Percentiles rank a stretch among this genome's conserved stretches.
These are phyloP conservation scores for Montipora cactus DNA, from an alignment of 64 coral and sea anemone genomes.

Conservation along the genomic window DNA sequence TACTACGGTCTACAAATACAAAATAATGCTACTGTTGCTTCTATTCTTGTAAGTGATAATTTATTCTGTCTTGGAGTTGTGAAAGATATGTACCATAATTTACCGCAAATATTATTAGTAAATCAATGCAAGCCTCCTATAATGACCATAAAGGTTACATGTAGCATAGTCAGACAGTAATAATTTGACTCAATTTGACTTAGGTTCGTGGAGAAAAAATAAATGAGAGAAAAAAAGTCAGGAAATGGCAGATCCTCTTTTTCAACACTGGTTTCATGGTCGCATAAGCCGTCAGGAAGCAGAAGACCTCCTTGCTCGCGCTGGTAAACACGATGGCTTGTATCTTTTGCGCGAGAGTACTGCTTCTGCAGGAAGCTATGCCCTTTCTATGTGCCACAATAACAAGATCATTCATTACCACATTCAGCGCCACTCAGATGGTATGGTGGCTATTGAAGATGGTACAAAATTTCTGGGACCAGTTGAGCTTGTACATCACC, in stretches of 20 bases:
- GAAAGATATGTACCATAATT: no score
- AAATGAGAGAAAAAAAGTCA: background rate
- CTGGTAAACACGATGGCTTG: slow-evolving; percentile 77
- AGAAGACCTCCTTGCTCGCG: slow-evolving; percentile 73
- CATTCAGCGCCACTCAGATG: slow-evolving; percentile 83
- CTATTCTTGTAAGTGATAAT: no score
- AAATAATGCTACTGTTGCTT: no score
- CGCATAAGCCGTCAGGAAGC: slow-evolving; percentile 87
- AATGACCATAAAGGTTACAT: no score
- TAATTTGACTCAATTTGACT: background rate
- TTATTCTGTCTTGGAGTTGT: no score
- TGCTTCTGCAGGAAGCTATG: slow-evolving; percentile 84
- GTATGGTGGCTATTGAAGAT: slow-evolving; percentile 88
- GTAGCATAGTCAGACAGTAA: background rate
- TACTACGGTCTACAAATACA: no score
- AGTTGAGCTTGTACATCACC: slow-evolving; percentile 84
- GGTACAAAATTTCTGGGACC: slow-evolving; percentile 78
- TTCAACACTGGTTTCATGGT: slow-evolving; percentile 86
- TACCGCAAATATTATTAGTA: no score
- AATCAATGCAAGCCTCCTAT: no score
- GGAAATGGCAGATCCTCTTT: slow-evolving; percentile 64
- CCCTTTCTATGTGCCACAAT: slow-evolving; percentile 87
- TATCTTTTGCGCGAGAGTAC: slow-evolving; percentile 87
- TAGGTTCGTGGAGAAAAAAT: background rate
- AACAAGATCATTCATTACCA: slow-evolving; percentile 95